Evolutionary conservation across 2,797 vertebrate genomes (phyloP).

Genomic region (Arrhamphus sclerolepis): DNA sequence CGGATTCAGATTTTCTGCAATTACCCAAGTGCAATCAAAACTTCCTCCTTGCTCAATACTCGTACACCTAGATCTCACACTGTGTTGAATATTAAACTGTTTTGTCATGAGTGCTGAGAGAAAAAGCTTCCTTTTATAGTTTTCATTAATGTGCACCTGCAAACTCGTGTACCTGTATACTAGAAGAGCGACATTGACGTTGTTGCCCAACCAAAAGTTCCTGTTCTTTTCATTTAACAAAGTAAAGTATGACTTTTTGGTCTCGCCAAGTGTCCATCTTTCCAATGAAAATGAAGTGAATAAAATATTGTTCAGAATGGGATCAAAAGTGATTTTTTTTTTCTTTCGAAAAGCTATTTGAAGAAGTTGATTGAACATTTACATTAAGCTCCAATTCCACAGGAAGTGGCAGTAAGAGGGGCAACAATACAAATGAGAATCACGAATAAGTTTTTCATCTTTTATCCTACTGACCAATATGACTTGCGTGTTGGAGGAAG

Average conservation of each 20-base stretch:
- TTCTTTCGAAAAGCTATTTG: not conserved
- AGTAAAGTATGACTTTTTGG: not conserved
- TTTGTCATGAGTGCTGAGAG: slow-evolving; percentile 32
- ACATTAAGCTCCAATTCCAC: too few species aligned
- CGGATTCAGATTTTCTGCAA: slow-evolving; percentile 34
- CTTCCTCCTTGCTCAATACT: slow-evolving; percentile 31
- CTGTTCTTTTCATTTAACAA: slow-evolving; percentile 1
- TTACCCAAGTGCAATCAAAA: slow-evolving; percentile 48
- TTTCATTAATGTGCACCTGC: slow-evolving; percentile 51
- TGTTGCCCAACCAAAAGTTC: slow-evolving; percentile 20
- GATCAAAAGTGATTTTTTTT: not conserved
- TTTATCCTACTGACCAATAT: too few species aligned
- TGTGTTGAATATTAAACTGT: slow-evolving; percentile 39
- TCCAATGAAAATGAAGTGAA: not conserved
- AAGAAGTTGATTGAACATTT: not conserved
- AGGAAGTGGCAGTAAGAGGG: too few species aligned
- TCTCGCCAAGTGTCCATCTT: not conserved
- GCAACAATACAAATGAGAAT: too few species aligned
- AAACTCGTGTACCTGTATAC: slow-evolving; percentile 18
- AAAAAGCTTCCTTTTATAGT: slow-evolving; percentile 33
- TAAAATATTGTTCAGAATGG: not conserved
- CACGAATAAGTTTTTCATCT: too few species aligned
- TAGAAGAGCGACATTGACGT: slow-evolving; percentile 3
- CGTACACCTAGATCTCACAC: slow-evolving; percentile 19
- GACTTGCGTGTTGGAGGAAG: too few species aligned